phyloP scores from a whole-genome alignment of 2,888 invertebrate genomes.

The Prenolepis imparis region DNA sequence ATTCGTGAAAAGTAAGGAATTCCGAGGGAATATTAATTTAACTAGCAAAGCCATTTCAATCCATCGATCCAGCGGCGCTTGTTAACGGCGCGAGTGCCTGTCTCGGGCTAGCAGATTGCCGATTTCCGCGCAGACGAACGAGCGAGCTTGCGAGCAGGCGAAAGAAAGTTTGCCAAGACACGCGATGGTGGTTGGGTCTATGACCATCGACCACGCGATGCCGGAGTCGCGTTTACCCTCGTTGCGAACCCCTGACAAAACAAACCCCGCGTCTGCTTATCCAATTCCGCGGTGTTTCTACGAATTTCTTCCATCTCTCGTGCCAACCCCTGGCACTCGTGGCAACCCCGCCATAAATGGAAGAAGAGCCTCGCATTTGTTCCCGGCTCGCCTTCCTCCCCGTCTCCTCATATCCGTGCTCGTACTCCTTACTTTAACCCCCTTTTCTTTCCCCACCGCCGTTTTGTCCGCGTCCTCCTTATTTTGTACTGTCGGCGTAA shows the following conservation, averaged over 20 bases:
- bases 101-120: conserved; percentile 61
- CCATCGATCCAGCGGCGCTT: conserved; percentile 45
- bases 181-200: conserved; percentile 69
- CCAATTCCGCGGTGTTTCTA: conserved; percentile 80
- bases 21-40: conserved; percentile 46
- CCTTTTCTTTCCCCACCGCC: conserved; percentile 16
- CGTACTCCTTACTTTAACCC: conserved; percentile 45
- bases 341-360: conserved; percentile 72
- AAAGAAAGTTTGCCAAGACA: conserved; percentile 68
- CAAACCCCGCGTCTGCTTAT: conserved; percentile 78
- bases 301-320: conserved; percentile 80
- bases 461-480: conserved; percentile 60
- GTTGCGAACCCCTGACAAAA: conserved; percentile 76
- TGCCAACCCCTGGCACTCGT: conserved; percentile 68
- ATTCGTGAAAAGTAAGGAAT: conserved; percentile 43
- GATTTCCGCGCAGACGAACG: conserved; percentile 61
- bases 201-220: conserved; percentile 71
- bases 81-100: conserved; percentile 64
- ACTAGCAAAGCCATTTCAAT: conserved; percentile 15
- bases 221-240: conserved; percentile 64
- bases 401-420: conserved; percentile 36
- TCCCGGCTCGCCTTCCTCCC: conserved; percentile 50
- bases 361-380: conserved; percentile 75
- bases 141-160: conserved; percentile 3
- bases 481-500: conserved; percentile 72